Evolutionary conservation across 2,888 invertebrate genomes (phyloP).

Genomic region (Microctonus hyperodae): DNA sequence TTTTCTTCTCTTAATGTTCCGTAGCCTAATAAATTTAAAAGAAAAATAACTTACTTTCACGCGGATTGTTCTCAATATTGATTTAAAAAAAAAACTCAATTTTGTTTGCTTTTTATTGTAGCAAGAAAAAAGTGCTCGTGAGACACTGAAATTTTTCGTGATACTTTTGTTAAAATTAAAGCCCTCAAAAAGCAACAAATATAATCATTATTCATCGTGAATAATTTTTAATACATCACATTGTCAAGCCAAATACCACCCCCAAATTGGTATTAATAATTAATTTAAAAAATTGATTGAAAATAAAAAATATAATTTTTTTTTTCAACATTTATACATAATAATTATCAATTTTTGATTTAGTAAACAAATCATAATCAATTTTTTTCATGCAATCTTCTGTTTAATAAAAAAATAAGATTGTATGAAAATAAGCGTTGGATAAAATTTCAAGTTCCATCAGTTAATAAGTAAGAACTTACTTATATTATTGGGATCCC

Average conservation of each 20-base stretch:
- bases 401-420: neutral
- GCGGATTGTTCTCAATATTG: too few relatives aligned
- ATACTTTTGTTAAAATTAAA: neutral
- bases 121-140: slow-evolving; percentile 12
- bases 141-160: slow-evolving; percentile 10
- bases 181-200: neutral
- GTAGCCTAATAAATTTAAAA: slow-evolving; percentile 67
- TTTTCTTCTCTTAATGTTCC: slow-evolving; percentile 77
- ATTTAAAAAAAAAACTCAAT: slow-evolving; percentile 10
- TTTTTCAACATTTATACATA: neutral
- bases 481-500: slow-evolving; percentile 59
- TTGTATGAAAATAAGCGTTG: neutral
- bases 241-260: neutral
- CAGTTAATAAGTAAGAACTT: slow-evolving; percentile 43
- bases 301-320: neutral
- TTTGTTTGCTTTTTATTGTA: too few relatives aligned
- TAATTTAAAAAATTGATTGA: neutral
- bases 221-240: slow-evolving; percentile 15
- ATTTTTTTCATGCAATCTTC: neutral
- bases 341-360: too few relatives aligned
- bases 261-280: neutral
- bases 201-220: neutral
- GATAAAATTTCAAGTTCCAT: neutral
- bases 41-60: slow-evolving; percentile 22
- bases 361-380: neutral